Evolutionary conservation across 2,888 invertebrate genomes (phyloP), one percentile per base, ranked within the genome.

Genomic region (Sphaeridia pumilis): DNA sequence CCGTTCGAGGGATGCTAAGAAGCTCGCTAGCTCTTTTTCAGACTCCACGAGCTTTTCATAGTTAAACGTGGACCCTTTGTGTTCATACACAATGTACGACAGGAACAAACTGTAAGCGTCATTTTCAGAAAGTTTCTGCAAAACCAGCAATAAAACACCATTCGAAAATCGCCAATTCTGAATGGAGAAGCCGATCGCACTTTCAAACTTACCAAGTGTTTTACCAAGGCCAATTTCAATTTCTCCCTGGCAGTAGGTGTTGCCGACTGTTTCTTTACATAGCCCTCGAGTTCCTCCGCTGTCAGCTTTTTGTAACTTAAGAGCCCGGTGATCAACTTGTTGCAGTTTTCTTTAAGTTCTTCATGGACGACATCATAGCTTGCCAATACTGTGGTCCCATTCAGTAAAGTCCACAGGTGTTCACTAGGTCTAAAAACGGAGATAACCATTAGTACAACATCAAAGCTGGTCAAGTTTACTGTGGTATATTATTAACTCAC

Each of bases 81-180:
- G 61, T 45, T 64, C 64, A 43, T 55, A 61, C 59, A 59, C 59
- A 44, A 64, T 55, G 49, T 58, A 64, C 1, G 55, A 52, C 10
- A 54, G 49, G 34, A 64, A 52, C 4, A 64, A 35, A 20, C 58
- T 58, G 41, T 54, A 56, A 2, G 64, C 60, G 20, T 57, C 49
- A n/a, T 52, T 31, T 20, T 55, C 49, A 17, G 49, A 42, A 2
- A 63, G 25, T 22, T 60, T 55, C 60, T 63, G 36, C 27, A 49
- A 27, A 17, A 25, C n/a, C n/a, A n/a, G n/a, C n/a, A n/a, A n/a
- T n/a, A 44, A 35, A 28, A 17, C 43, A 42, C 31, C 31, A 5
- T 27, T 5, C 31, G 51, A 50, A 17, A 14, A 49, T 41, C 41
- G 3, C n/a, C 3, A 42, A 42, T 41, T 22, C 41, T 28, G 17